These are phyloP conservation scores for Drosophila mayaguana DNA, from an alignment of 2,888 invertebrate genomes.

Conservation along the genomic window DNA sequence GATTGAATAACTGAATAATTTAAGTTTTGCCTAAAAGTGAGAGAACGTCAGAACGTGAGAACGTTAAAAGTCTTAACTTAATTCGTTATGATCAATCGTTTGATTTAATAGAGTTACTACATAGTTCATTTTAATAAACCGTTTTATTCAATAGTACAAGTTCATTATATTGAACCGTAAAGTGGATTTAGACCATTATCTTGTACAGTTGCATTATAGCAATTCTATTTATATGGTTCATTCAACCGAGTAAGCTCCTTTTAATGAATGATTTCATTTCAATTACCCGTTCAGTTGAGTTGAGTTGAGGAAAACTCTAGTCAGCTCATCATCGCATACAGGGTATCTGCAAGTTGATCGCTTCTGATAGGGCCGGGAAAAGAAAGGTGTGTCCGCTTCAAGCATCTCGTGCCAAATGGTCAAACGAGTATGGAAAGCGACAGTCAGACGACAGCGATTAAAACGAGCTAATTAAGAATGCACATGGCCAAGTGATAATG, in stretches of 20 bases:
- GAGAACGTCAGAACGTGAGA: too few species aligned
- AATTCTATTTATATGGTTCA: too few species aligned
- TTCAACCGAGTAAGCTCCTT: not conserved
- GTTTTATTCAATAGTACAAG: not conserved
- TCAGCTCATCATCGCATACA: not conserved
- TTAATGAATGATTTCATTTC: too few species aligned
- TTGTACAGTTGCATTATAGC: too few species aligned
- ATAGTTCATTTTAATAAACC: not conserved
- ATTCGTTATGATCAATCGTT: not conserved
- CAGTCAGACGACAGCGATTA: slow-evolving; percentile 39
- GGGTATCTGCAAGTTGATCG: not conserved
- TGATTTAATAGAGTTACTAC: too few species aligned
- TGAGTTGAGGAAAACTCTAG: too few species aligned
- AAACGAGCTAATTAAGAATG: slow-evolving; percentile 57
- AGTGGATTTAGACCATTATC: not conserved
- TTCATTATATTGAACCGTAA: not conserved
- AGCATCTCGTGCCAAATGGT: slow-evolving; percentile 21
- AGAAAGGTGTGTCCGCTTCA: slow-evolving; percentile 44
- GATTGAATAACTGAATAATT: too few species aligned
- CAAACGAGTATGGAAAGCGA: slow-evolving; percentile 37
- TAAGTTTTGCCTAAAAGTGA: too few species aligned
- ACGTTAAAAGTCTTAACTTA: too few species aligned
- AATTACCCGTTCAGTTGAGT: too few species aligned
- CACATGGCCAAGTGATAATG: slow-evolving; percentile 37
- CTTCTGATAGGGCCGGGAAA: slow-evolving; percentile 14